Evolutionary conservation across 2,888 invertebrate genomes (phyloP).

Genomic region (Zootermopsis nevadensis): DNA sequence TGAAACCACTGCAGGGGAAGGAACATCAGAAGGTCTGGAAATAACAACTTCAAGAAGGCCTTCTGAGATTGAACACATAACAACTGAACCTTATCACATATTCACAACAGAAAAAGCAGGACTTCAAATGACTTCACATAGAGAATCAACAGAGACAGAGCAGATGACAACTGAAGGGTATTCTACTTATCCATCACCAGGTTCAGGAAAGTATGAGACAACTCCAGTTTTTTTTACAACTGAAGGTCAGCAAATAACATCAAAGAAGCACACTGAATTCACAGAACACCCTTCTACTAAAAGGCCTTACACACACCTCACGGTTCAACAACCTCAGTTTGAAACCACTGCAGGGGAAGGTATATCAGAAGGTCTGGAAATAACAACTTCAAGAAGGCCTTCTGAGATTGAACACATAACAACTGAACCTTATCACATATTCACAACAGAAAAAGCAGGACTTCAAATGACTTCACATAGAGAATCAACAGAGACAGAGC

Average conservation of each 20-base stretch:
- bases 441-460: background rate
- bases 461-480: background rate
- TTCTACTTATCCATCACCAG: no score
- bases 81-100: no score
- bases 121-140: no score
- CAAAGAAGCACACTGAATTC: background rate
- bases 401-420: background rate
- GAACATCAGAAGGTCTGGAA: no score
- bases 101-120: no score
- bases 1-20: no score
- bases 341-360: background rate
- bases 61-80: no score
- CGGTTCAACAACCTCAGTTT: background rate
- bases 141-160: no score
- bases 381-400: background rate
- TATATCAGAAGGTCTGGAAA: background rate
- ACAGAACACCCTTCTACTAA: background rate
- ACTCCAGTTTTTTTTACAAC: no score
- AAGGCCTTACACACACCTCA: background rate
- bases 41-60: no score
- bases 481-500: no score
- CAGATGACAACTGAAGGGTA: no score
- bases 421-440: background rate
- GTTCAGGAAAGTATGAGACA: background rate
- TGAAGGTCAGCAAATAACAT: background rate